These are phyloP conservation scores for Bruchidius siliquastri DNA, from an alignment of 2,888 invertebrate genomes.

Conservation along the genomic window DNA sequence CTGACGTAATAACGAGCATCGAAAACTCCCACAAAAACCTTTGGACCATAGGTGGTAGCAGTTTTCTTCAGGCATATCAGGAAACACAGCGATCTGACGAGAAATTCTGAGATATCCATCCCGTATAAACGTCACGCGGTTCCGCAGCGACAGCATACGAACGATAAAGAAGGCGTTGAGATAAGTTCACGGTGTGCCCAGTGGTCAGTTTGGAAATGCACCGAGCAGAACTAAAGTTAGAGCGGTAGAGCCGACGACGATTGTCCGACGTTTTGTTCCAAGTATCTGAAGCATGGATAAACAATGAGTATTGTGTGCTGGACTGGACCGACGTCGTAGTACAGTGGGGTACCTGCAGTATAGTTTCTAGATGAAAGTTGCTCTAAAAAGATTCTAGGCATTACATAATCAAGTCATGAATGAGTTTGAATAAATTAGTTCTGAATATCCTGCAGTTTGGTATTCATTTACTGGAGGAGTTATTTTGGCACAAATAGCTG, in stretches of 20 bases:
- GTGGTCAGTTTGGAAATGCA: conserved; percentile 36
- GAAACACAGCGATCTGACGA: too few relatives aligned
- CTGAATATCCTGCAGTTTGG: too few relatives aligned
- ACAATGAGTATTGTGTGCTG: conserved; percentile 33
- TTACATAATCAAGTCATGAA: too few relatives aligned
- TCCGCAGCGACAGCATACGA: conserved; percentile 6
- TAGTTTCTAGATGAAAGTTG: not conserved
- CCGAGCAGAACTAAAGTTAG: conserved; percentile 39
- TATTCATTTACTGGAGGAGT: too few relatives aligned
- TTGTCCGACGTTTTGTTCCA: conserved; percentile 31
- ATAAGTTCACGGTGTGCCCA: conserved; percentile 26
- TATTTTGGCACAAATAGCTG: too few relatives aligned
- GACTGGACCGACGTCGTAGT: conserved; percentile 17
- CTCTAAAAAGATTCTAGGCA: not conserved
- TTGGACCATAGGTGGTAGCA: too few relatives aligned
- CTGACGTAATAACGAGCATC: too few relatives aligned
- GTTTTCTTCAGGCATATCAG: too few relatives aligned
- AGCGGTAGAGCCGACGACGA: conserved; percentile 17
- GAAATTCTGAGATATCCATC: not conserved
- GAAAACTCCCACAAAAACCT: too few relatives aligned
- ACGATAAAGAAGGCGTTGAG: conserved; percentile 35
- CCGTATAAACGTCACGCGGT: conserved; percentile 27
- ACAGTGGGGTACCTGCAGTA: not conserved
- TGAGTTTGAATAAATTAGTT: too few relatives aligned
- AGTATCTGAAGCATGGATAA: conserved; percentile 40